Conservation (phyloP, 2,888 invertebrate species). For the Peribatodes rhomboidaria region DNA sequence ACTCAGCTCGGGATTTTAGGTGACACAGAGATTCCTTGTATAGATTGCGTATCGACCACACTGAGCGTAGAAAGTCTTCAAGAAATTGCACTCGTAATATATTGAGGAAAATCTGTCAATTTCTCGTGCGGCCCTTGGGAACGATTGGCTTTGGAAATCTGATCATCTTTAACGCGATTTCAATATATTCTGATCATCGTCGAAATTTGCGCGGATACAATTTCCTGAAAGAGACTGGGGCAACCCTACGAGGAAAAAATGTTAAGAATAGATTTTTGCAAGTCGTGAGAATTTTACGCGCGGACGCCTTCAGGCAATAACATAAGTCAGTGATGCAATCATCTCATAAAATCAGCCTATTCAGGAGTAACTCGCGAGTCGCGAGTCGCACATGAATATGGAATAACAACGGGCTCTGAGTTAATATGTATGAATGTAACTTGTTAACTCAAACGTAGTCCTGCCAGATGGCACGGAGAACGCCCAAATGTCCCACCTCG, state of each 20-base stretch:
- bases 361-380: conserved; percentile 53
- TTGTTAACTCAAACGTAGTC: conserved; percentile 70
- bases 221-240: background rate
- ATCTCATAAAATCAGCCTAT: conserved; percentile 45
- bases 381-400: conserved; percentile 70
- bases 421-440: conserved; percentile 84
- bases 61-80: conserved; percentile 45
- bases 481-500: conserved; percentile 66
- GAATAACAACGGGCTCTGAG: conserved; percentile 66
- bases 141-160: conserved; percentile 41
- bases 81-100: conserved; percentile 46
- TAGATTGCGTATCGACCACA: conserved; percentile 61
- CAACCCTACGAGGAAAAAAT: conserved; percentile 10
- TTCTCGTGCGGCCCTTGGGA: conserved; percentile 37
- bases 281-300: conserved; percentile 13
- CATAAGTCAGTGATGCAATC: conserved; percentile 36
- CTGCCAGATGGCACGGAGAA: conserved; percentile 66
- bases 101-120: conserved; percentile 46
- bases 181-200: conserved; percentile 38
- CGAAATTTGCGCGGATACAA: conserved; percentile 19
- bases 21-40: conserved; percentile 62
- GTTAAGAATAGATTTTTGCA: conserved; percentile 5
- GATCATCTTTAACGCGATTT: conserved; percentile 34
- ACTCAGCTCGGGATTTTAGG: conserved; percentile 64
- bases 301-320: conserved; percentile 21